A percentile compares a stretch with the other conserved stretches of the same genome.
phyloP scores from a whole-genome alignment of 1,140 invertebrate genomes.

The Cherax quadricarinatus region DNA sequence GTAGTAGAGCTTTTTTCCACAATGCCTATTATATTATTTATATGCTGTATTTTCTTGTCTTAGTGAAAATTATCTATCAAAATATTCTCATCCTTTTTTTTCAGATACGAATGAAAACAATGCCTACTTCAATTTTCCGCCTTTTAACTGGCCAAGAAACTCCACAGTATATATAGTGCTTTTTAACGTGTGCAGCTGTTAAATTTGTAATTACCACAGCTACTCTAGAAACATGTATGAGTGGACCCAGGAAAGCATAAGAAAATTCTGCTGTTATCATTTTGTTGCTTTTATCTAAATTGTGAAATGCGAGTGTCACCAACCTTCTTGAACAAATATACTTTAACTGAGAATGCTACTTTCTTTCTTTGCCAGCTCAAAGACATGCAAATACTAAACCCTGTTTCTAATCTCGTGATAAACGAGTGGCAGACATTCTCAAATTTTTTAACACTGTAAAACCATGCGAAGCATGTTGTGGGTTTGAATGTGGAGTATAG shows the following conservation, averaged over 20 bases:
- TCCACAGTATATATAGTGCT: conserved; percentile 92
- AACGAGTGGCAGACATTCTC: background rate
- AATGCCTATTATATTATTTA: too few species aligned
- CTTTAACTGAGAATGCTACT: background rate
- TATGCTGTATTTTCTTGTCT: too few species aligned
- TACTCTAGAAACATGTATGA: conserved; percentile 3
- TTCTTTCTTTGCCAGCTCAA: background rate
- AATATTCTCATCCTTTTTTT: conserved; percentile 75
- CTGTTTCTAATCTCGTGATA: background rate
- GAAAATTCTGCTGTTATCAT: background rate
- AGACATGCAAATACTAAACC: background rate
- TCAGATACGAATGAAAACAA: conserved; percentile 99
- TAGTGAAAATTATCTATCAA: too few species aligned
- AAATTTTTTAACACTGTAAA: conserved; percentile 1
- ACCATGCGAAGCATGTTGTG: conserved; percentile 20
- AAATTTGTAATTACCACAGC: conserved; percentile 30
- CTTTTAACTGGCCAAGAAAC: conserved; percentile 99
- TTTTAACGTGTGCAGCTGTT: conserved; percentile 21
- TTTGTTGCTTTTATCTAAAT: conserved; percentile 9
- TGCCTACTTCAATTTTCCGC: conserved; percentile 99
- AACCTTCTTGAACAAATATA: background rate
- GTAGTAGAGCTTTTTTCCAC: too few species aligned
- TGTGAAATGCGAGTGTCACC: background rate
- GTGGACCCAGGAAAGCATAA: conserved; percentile 28
- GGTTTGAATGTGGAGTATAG: conserved; percentile 32